Percentiles rank a stretch among this genome's conserved stretches.
Conservation (phyloP, 2,797 vertebrate genomes). For the Apogon talboti region DNA sequence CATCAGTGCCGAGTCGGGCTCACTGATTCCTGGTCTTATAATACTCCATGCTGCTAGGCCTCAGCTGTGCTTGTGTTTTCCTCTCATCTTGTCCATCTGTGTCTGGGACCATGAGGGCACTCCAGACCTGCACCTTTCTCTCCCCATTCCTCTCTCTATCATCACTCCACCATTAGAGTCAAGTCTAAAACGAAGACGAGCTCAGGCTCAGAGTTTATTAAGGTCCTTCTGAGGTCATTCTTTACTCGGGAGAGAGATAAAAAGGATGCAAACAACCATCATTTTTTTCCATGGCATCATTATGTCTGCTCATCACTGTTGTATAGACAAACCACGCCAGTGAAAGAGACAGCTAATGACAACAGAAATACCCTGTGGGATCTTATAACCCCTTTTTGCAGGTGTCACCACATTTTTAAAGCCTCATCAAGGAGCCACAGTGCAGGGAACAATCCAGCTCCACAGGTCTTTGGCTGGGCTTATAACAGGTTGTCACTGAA, state of each 20-base stretch:
- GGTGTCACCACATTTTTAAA: conserved; percentile 44
- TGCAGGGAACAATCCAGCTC: conserved; percentile 35
- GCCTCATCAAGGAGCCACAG: conserved; percentile 33
- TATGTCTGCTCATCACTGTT: neutral
- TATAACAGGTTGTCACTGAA: conserved; percentile 63
- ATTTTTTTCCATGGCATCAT: conserved; percentile 8
- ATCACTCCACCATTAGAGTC: conserved; percentile 30
- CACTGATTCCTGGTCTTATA: conserved; percentile 68
- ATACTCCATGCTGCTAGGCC: conserved; percentile 55
- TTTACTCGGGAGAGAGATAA: conserved; percentile 5
- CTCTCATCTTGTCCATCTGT: conserved; percentile 79
- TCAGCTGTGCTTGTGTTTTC: conserved; percentile 72
- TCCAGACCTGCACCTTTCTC: conserved; percentile 50
- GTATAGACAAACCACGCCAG: neutral
- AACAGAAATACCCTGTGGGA: conserved; percentile 17
- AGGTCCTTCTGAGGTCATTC: conserved; percentile 18
- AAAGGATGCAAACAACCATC: conserved; percentile 1
- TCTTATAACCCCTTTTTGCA: conserved; percentile 27
- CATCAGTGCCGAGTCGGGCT: conserved; percentile 66
- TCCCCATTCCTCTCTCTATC: conserved; percentile 18
- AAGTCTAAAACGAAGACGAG: conserved; percentile 47
- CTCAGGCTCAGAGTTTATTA: conserved; percentile 20
- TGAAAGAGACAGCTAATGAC: conserved; percentile 13
- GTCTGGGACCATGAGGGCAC: conserved; percentile 70
- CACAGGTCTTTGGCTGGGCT: conserved; percentile 41